These are phyloP conservation scores for Furcifer pardalis DNA, from an alignment of 2,797 vertebrate species.

Conservation along the genomic window DNA sequence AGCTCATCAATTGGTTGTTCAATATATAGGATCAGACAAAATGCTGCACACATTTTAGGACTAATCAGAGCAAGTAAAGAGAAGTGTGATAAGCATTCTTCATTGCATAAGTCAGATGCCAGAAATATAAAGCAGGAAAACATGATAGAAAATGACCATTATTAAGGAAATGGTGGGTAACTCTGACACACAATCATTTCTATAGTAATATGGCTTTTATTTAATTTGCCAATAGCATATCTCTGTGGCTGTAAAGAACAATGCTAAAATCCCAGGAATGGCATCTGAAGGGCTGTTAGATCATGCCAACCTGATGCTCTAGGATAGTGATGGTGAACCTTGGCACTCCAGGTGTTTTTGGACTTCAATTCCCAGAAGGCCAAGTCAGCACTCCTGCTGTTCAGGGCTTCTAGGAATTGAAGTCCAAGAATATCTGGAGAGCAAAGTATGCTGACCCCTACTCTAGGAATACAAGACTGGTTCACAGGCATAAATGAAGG, in stretches of 20 bases:
- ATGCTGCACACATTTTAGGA: constrained; percentile 49
- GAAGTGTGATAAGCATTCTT: neutral
- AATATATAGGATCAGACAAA: constrained; percentile 50
- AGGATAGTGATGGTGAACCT: no score
- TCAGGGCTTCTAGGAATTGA: no score
- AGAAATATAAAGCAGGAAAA: neutral
- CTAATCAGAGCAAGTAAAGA: constrained; percentile 51
- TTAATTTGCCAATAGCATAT: neutral
- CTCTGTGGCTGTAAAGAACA: neutral
- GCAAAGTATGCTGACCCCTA: no score
- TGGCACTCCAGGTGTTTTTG: no score
- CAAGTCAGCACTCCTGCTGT: no score
- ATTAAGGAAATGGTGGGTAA: neutral
- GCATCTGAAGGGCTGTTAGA: neutral
- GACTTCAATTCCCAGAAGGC: no score
- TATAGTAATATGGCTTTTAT: neutral
- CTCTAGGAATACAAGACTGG: no score
- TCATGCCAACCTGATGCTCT: no score
- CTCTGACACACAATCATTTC: neutral
- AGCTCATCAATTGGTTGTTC: neutral
- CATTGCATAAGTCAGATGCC: neutral
- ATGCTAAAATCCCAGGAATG: neutral
- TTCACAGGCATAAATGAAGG: neutral
- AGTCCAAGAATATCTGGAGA: no score
- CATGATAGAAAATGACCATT: neutral